Conservation (phyloP, 2,113 vertebrate species). For the Pantherophis guttatus region DNA sequence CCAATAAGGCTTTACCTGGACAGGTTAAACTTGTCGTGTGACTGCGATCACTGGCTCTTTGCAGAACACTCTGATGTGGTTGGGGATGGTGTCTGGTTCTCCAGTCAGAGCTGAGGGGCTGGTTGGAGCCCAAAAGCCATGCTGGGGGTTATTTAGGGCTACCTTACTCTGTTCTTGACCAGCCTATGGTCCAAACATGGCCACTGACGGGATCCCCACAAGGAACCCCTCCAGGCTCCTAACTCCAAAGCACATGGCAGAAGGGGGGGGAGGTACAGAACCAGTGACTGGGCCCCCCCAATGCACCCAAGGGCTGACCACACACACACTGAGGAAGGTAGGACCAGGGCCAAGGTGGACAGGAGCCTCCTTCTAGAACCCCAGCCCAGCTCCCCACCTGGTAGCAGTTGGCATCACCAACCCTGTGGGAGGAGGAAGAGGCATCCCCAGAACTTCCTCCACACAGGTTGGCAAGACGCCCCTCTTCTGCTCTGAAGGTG, state of each 20-base stretch:
- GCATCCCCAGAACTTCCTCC: not conserved
- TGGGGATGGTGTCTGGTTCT: not conserved
- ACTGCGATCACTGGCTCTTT: not conserved
- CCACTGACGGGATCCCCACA: not conserved
- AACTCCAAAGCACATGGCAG: not conserved
- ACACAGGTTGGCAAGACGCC: not conserved
- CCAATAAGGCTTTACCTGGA: not conserved
- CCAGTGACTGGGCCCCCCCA: not conserved
- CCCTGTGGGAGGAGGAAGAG: not conserved
- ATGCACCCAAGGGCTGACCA: not conserved
- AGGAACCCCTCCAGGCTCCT: not conserved
- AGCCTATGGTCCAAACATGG: not conserved
- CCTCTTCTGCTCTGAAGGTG: not conserved
- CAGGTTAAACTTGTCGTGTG: not conserved
- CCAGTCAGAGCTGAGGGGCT: not conserved
- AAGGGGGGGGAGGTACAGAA: not conserved
- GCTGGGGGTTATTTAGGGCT: not conserved
- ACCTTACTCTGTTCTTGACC: not conserved
- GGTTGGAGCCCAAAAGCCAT: not conserved
- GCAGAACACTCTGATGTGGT: not conserved
- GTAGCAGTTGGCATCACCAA: not conserved
- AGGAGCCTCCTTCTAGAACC: not conserved
- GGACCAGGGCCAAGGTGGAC: not conserved
- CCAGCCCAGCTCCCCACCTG: not conserved
- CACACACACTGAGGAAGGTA: not conserved